phyloP scores from a whole-genome alignment of 2,888 invertebrate genomes.

The Balanococcus diminutus region DNA sequence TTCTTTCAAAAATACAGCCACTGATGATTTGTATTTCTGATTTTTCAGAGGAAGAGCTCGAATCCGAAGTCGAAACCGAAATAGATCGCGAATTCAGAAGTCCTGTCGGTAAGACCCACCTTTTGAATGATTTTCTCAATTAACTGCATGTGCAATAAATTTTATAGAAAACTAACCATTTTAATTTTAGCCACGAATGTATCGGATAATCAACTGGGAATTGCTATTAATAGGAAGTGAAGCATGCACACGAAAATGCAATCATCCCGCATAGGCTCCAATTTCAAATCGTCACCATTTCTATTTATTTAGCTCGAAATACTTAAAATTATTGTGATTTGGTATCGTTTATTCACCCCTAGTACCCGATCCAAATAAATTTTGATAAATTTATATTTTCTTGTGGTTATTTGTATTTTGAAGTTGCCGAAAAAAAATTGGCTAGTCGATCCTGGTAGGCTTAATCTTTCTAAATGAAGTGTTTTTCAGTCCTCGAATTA shows the following conservation, averaged over 20 bases:
- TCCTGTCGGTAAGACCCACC: slow-evolving; percentile 50
- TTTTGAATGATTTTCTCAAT: not conserved
- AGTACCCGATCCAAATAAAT: not conserved
- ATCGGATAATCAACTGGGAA: not conserved
- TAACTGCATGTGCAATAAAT: not conserved
- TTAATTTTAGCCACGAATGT: not conserved
- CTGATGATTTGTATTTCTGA: not conserved
- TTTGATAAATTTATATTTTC: too few relatives aligned
- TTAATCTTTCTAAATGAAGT: too few relatives aligned
- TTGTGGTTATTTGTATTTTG: too few relatives aligned
- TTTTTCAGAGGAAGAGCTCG: not conserved
- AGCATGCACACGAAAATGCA: not conserved
- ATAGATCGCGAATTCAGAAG: slow-evolving; percentile 50
- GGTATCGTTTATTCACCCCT: not conserved
- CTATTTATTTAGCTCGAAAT: not conserved
- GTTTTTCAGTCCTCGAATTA: too few relatives aligned
- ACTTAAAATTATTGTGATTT: not conserved
- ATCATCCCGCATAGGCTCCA: not conserved
- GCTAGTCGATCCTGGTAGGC: too few relatives aligned
- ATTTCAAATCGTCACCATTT: not conserved
- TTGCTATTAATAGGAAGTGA: not conserved
- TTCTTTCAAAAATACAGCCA: too few relatives aligned
- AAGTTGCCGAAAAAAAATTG: too few relatives aligned
- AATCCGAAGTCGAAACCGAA: slow-evolving; percentile 12
- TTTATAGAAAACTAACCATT: not conserved